Percentiles rank a stretch among this genome's conserved stretches.
phyloP scores from a whole-genome alignment of 1,140 invertebrate genomes.

The Brachionus plicatilis region DNA sequence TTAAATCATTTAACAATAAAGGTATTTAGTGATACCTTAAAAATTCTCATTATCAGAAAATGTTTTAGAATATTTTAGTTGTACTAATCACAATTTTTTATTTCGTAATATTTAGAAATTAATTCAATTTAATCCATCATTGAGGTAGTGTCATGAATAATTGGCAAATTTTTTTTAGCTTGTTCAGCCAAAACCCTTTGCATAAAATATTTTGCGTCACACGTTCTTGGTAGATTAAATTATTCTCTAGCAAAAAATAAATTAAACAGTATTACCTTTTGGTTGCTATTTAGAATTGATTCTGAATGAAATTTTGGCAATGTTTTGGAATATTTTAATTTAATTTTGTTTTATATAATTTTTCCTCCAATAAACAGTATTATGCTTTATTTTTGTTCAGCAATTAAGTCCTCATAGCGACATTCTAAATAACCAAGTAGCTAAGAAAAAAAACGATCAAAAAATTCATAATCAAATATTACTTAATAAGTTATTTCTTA shows the following conservation, averaged over 20 bases:
- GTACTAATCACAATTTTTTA: too few species aligned
- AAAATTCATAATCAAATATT: not conserved
- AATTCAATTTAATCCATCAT: not conserved
- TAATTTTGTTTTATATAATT: not conserved
- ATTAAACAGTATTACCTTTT: not conserved
- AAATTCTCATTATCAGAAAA: too few species aligned
- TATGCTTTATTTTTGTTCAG: not conserved
- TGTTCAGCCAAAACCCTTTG: not conserved
- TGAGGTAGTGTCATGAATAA: not conserved
- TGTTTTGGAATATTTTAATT: not conserved
- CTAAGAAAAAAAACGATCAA: not conserved
- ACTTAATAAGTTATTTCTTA: not conserved
- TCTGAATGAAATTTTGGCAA: not conserved
- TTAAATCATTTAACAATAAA: too few species aligned
- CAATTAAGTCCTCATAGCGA: not conserved
- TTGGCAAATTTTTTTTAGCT: not conserved
- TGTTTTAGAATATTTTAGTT: too few species aligned
- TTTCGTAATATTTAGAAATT: not conserved
- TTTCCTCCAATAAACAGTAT: not conserved
- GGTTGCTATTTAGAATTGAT: not conserved
- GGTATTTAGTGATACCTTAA: too few species aligned
- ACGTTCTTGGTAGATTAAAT: not conserved
- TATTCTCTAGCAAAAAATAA: not conserved
- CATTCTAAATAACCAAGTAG: not conserved
- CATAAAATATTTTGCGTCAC: not conserved